Evolutionary conservation across 2,797 vertebrate species (phyloP).

Genomic region (Arrhamphus sclerolepis): DNA sequence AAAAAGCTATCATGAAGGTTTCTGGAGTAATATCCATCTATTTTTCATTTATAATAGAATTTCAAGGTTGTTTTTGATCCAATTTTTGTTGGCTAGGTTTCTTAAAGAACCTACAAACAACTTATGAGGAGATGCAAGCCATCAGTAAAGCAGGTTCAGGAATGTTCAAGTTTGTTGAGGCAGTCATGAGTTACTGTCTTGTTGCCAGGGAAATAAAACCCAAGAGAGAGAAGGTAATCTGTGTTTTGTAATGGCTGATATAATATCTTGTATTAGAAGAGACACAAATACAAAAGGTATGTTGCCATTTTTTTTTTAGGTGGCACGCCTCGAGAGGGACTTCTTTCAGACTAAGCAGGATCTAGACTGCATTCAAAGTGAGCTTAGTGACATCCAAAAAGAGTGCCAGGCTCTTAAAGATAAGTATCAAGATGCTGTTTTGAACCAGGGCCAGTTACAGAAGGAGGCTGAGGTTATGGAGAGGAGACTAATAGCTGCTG

Average conservation of each 20-base stretch:
- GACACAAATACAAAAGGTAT: background rate
- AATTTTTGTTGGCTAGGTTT: constrained; percentile 73
- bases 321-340: constrained; percentile 89
- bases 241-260: background rate
- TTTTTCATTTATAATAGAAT: background rate
- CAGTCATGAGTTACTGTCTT: constrained; percentile 94
- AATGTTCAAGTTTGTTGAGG: constrained; percentile 96
- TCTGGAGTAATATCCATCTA: background rate
- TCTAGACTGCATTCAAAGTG: constrained; percentile 88
- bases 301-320: constrained; percentile 71
- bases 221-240: constrained; percentile 91
- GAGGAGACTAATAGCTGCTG: constrained; percentile 89
- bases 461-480: constrained; percentile 95
- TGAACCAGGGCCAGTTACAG: constrained; percentile 88
- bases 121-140: constrained; percentile 89
- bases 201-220: constrained; percentile 92
- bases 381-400: constrained; percentile 83
- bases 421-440: constrained; percentile 87
- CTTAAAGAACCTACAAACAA: constrained; percentile 89
- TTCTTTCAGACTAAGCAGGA: constrained; percentile 89
- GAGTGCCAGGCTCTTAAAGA: constrained; percentile 86
- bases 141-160: constrained; percentile 95
- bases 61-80: background rate
- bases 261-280: background rate
- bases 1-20: background rate